phyloP scores from a whole-genome alignment of 2,113 vertebrate genomes.

The Chaenocephalus aceratus region DNA sequence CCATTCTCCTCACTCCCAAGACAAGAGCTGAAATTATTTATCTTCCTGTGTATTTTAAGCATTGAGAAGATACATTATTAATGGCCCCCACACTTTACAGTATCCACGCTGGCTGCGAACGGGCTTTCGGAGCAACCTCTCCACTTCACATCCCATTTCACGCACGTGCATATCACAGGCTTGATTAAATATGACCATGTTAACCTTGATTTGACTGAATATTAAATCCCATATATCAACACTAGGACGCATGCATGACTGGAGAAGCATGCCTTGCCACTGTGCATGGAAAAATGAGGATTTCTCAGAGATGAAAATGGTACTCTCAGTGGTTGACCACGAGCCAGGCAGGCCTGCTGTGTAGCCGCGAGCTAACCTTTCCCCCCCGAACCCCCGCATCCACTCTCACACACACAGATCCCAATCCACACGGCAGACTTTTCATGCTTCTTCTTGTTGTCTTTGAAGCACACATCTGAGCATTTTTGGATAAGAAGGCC shows the following conservation, averaged over 20 bases:
- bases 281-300: constrained; percentile 13
- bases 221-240: constrained; percentile 31
- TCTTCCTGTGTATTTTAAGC: constrained; percentile 77
- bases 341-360: not conserved
- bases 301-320: constrained; percentile 36
- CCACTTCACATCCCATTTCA: constrained; percentile 10
- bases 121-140: constrained; percentile 36
- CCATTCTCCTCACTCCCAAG: constrained; percentile 69
- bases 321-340: constrained; percentile 16
- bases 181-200: constrained; percentile 29
- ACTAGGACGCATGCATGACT: constrained; percentile 3
- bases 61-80: constrained; percentile 73
- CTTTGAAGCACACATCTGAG: constrained; percentile 53
- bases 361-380: constrained; percentile 46
- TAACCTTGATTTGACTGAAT: constrained; percentile 56
- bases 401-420: not conserved
- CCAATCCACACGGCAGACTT: constrained; percentile 34
- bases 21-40: constrained; percentile 82
- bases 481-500: constrained; percentile 34
- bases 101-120: constrained; percentile 27
- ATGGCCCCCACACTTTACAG: constrained; percentile 51
- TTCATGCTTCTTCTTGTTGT: constrained; percentile 24
- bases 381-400: not conserved
- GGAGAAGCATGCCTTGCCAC: not conserved
- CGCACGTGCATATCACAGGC: constrained; percentile 19